Conservation (phyloP, 2,113 vertebrate genomes). For the Microtus oregoni region DNA sequence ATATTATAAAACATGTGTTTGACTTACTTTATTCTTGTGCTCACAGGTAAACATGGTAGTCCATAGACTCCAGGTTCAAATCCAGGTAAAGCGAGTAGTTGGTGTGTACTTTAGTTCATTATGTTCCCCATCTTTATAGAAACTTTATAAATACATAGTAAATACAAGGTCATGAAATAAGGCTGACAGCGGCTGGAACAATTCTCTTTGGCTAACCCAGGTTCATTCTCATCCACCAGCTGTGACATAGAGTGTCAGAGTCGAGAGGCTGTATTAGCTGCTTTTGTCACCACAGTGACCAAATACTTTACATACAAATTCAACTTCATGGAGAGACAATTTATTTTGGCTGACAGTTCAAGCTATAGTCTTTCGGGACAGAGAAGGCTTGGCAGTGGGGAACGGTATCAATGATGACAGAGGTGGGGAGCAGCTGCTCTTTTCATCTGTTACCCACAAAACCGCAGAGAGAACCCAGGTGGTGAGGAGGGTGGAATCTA, state of each 20-base stretch:
- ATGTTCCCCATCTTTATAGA: not conserved
- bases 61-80: not conserved
- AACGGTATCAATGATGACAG: not conserved
- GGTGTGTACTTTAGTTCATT: not conserved
- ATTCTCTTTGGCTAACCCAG: not conserved
- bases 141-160: not conserved
- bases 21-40: conserved; percentile 10
- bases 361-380: not conserved
- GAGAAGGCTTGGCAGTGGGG: not conserved
- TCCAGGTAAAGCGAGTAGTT: not conserved
- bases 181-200: not conserved
- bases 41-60: not conserved
- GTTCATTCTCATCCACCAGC: not conserved
- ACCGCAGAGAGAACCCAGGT: not conserved
- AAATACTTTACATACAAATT: not conserved
- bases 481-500: not conserved
- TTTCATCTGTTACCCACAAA: not conserved
- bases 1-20: not conserved
- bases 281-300: not conserved
- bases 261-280: not conserved
- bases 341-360: not conserved
- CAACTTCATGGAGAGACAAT: not conserved
- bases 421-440: not conserved
- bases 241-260: not conserved
- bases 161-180: conserved; percentile 1